A percentile compares a stretch with the other conserved stretches of the same genome.
phyloP scores from a whole-genome alignment of 2,888 invertebrate species.

The Mesodorylaimus sp. region DNA sequence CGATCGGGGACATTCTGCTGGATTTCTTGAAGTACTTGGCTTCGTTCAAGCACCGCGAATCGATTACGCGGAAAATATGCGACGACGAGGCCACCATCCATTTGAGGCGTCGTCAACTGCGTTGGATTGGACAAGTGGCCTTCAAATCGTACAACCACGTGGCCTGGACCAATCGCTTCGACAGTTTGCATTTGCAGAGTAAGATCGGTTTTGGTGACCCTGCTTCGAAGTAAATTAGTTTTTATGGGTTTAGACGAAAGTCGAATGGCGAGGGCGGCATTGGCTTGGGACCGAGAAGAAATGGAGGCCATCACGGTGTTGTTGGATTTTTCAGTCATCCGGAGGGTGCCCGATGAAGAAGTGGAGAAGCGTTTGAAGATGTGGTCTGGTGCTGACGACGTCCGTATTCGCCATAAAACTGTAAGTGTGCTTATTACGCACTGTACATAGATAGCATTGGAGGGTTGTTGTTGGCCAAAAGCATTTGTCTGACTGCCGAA shows the following conservation, averaged over 20 bases:
- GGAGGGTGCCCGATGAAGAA: too few relatives aligned
- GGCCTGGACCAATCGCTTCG: constrained; percentile 7
- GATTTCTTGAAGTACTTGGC: constrained; percentile 1
- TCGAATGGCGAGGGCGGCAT: background rate
- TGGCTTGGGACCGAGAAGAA: constrained; percentile 1
- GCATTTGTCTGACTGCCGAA: background rate
- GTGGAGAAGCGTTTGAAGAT: background rate
- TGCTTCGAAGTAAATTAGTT: background rate
- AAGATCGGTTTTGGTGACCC: background rate
- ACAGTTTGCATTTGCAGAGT: constrained; percentile 1
- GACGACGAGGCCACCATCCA: too few relatives aligned
- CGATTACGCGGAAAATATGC: too few relatives aligned
- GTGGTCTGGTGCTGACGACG: constrained; percentile 2
- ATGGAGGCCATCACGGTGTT: background rate
- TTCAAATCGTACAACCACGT: constrained; percentile 10
- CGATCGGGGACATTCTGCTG: too few relatives aligned
- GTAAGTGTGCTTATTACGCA: too few relatives aligned
- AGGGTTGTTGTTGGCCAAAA: too few relatives aligned
- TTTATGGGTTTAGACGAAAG: background rate
- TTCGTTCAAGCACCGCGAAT: too few relatives aligned
- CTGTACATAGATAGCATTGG: too few relatives aligned
- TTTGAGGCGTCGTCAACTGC: too few relatives aligned
- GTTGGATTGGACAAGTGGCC: too few relatives aligned
- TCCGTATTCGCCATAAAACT: background rate
- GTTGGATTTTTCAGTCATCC: background rate